Evolutionary conservation across 2,113 vertebrate species (phyloP), one percentile per base, ranked within the genome.

Genomic region (Drymodes brunneopygia): DNA sequence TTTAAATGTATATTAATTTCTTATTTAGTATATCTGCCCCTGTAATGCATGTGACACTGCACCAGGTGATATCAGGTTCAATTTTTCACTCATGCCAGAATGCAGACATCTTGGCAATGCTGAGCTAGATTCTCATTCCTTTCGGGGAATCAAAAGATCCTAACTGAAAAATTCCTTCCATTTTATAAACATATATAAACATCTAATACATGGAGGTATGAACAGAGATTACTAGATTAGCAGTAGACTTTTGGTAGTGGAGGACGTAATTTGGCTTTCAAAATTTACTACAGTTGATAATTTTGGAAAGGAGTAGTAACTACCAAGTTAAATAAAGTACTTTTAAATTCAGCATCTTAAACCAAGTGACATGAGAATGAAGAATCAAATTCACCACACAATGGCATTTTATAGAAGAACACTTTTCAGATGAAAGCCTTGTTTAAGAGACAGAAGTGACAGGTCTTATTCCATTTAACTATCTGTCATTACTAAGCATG

Each of bases 371-470:
- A n/a, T 20, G n/a, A 62, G 15, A 91, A 51, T 42, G 70, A 93
- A 62, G 31, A 62, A 64, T 73, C 58, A 80, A 91, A 80, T 38
- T 42, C 80, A 61, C 44, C 58, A 56, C 69, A 84, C 14, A 29
- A 38, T 62, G 35, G 29, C 21, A 67, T 80, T 92, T 88, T 66
- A 73, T 2, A 62, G 61, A 57, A 50, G 31, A 93, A 79, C 11
- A 62, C 44, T 69, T 92, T 74, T 51, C 72, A 83, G 35, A 73
- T 60, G 33, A 80, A 77, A 86, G 57, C 33, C 45, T 28, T 79
- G 65, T 61, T 90, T 86, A 54, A 66, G 70, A 94, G 90, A 86
- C 50, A 83, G 53, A 86, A 96, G 50, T 73, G 85, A 94, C 81
- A 94, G 40, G 40, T 69, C 57, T 48, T 58, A 82, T 64, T 71